Evolutionary conservation across 2,113 vertebrate species (phyloP).

Genomic region (Collichthys lucidus): DNA sequence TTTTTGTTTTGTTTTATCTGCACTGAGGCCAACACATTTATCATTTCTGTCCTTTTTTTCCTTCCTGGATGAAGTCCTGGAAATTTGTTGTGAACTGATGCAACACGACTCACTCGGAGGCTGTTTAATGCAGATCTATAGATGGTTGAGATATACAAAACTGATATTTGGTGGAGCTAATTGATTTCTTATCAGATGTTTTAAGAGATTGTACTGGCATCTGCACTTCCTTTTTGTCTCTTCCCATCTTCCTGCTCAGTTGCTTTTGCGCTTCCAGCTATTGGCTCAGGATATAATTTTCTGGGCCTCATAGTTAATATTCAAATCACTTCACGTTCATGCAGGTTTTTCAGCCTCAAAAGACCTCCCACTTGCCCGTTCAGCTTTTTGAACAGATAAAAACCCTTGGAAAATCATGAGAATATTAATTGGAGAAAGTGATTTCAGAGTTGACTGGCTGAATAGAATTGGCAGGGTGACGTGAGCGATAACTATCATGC

Average conservation of each 20-base stretch:
- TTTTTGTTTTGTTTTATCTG: background rate
- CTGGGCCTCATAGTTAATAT: constrained; percentile 60
- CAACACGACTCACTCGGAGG: background rate
- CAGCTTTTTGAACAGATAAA: constrained; percentile 64
- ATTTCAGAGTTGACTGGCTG: constrained; percentile 64
- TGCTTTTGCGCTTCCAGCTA: constrained; percentile 13
- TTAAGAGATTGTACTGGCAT: constrained; percentile 57
- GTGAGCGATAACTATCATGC: constrained; percentile 42
- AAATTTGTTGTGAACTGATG: constrained; percentile 16
- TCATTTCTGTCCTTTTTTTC: constrained; percentile 6
- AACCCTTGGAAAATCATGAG: constrained; percentile 39
- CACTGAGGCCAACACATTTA: constrained; percentile 21
- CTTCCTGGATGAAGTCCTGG: background rate
- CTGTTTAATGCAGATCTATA: constrained; percentile 44
- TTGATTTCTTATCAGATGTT: constrained; percentile 72
- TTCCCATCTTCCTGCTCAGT: constrained; percentile 39
- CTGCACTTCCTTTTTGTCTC: constrained; percentile 49
- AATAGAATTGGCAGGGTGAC: constrained; percentile 42
- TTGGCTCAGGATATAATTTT: constrained; percentile 37
- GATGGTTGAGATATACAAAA: constrained; percentile 49
- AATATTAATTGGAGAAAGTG: constrained; percentile 61
- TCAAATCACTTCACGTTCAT: constrained; percentile 65
- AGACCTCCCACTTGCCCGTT: constrained; percentile 53
- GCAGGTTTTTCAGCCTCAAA: constrained; percentile 47
- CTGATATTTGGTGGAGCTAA: constrained; percentile 58